phyloP scores from a whole-genome alignment of 2,113 vertebrate genomes.

The Phrynosoma platyrhinos region DNA sequence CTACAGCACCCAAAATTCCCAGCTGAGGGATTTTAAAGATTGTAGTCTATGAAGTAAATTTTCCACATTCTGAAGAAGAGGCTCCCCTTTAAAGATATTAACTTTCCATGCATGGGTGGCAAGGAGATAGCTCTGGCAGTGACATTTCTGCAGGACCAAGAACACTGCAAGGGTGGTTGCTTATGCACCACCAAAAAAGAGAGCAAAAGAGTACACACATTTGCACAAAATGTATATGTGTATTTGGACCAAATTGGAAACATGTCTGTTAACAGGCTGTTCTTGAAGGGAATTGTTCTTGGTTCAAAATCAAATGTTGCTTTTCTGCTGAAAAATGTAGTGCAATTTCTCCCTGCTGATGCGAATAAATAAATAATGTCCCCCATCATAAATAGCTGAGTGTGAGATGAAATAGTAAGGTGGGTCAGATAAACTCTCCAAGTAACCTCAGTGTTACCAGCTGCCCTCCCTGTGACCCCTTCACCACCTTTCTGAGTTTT shows the following conservation, averaged over 20 bases:
- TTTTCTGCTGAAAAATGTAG: neutral
- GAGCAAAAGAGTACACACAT: too few species aligned
- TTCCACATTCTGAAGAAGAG: too few species aligned
- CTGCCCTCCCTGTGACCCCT: constrained; percentile 58
- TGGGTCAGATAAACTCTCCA: constrained; percentile 23
- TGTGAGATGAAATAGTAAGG: neutral
- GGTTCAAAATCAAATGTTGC: neutral
- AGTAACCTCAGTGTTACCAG: constrained; percentile 34
- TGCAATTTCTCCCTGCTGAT: neutral
- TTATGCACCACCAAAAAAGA: too few species aligned
- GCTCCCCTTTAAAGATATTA: too few species aligned
- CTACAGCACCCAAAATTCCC: neutral
- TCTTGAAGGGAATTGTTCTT: neutral
- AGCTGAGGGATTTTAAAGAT: neutral
- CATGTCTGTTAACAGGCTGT: neutral
- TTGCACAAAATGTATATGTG: too few species aligned
- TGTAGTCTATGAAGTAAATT: too few species aligned
- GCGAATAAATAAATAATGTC: neutral
- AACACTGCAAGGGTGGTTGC: too few species aligned
- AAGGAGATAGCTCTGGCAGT: too few species aligned
- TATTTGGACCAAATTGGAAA: too few species aligned
- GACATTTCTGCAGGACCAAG: neutral
- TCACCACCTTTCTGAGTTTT: constrained; percentile 8
- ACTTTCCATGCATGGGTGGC: too few species aligned
- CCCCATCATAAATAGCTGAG: neutral